These are phyloP conservation scores for Drosophila kanekoi DNA, from an alignment of 2,888 invertebrate species.

Conservation along the genomic window DNA sequence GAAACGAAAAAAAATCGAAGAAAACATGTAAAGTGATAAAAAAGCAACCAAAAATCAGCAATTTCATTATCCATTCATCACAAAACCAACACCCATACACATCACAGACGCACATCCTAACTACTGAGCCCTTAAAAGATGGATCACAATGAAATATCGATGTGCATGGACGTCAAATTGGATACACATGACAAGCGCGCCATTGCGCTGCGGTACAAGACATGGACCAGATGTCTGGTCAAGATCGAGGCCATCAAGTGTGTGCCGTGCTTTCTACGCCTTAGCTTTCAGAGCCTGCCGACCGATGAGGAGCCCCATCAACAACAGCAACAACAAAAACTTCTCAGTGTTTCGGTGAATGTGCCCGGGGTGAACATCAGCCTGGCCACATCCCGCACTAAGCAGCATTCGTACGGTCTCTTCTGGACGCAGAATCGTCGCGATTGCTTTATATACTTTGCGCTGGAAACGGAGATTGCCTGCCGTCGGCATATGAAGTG, in stretches of 20 bases:
- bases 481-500: slow-evolving; percentile 85
- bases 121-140: slow-evolving; percentile 49
- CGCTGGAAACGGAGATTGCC: slow-evolving; percentile 82
- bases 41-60: slow-evolving; percentile 24
- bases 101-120: background rate
- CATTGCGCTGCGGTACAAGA: slow-evolving; percentile 81
- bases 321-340: slow-evolving; percentile 24
- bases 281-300: slow-evolving; percentile 71
- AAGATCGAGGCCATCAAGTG: slow-evolving; percentile 85
- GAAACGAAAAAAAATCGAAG: slow-evolving; percentile 36
- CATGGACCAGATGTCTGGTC: slow-evolving; percentile 84
- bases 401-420: slow-evolving; percentile 83
- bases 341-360: slow-evolving; percentile 82
- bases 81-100: slow-evolving; percentile 25
- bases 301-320: slow-evolving; percentile 21
- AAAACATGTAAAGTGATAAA: slow-evolving; percentile 57
- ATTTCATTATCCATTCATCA: slow-evolving; percentile 56
- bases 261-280: slow-evolving; percentile 84
- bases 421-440: slow-evolving; percentile 85
- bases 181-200: slow-evolving; percentile 84
- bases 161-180: slow-evolving; percentile 84
- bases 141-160: slow-evolving; percentile 84
- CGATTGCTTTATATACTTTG: slow-evolving; percentile 84
- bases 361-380: slow-evolving; percentile 84
- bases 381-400: slow-evolving; percentile 84